Base-by-base conservation (phyloP, 1,140 invertebrate genomes). In the Calephelis nemesis region DNA sequence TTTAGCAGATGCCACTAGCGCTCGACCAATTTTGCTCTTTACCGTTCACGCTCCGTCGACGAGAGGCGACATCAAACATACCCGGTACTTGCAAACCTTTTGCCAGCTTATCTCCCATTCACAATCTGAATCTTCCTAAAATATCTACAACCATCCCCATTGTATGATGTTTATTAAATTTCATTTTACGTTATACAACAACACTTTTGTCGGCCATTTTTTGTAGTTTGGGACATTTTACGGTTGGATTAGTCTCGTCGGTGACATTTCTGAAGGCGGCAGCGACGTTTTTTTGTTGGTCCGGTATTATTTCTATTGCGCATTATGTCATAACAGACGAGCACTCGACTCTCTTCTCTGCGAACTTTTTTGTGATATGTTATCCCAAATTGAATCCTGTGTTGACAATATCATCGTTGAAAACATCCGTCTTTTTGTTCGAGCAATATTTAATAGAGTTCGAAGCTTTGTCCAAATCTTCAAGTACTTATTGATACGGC, bases 131-230 rank as follows among this genome's bases (percentile, higher is more conserved):
- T 87, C 88, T 88, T 75, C 78, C 77, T 78, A 84, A 87, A 83
- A 85, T 82, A 87, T 88, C 87, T 87, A 84, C 83, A 83, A 81
- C 73, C 77, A 72, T 60, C 65, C 70, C 82, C 71, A 88, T 91
- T 91, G 84, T 91, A 67, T 74, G 69, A 81, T 86, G 85, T 90
- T 91, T 91, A 91, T 91, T 91, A 91, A 91, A 91, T 89, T 91
- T 91, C 84, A 91, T 91, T 91, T 91, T 90, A 88, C 81, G 81
- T 88, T 80, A 87, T 91, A 88, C 84, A 85, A 88, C 88, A 90
- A 90, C 88, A 89, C 87, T 91, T 84, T 88, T 88, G 86, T 90
- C 88, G 85, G 85, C 74, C 73, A 75, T 90, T 91, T 77, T 89
- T 90, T 90, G 78, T 87, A 66, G 69, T 87, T 86, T 86, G 89